Evolutionary conservation across 1,140 invertebrate genomes (phyloP).

Genomic region (Orchestia grillus): DNA sequence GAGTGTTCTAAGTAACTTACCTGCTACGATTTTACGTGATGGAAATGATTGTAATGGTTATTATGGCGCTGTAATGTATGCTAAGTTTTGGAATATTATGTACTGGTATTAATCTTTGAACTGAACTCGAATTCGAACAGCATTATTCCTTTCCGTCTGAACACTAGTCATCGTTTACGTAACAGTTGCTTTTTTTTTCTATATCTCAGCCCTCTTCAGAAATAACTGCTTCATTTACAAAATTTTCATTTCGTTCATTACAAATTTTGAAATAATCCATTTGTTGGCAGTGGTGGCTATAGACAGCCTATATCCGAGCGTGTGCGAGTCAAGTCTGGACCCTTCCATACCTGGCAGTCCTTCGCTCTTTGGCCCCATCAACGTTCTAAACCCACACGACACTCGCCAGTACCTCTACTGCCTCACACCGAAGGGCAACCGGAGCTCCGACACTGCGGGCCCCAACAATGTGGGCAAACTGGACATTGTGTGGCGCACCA

Average conservation of each 20-base stretch:
- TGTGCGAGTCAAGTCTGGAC: conserved; percentile 43
- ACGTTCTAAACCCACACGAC: conserved; percentile 79
- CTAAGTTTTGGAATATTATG: no score
- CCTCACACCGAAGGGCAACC: conserved; percentile 77
- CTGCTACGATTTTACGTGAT: no score
- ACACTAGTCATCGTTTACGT: not conserved
- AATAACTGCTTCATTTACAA: not conserved
- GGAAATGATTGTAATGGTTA: no score
- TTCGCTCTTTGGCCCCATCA: conserved; percentile 86
- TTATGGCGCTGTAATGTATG: no score
- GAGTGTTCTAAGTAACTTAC: no score
- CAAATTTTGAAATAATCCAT: not conserved
- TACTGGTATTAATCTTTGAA: not conserved
- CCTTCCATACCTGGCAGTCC: conserved; percentile 75
- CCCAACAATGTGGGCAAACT: conserved; percentile 86
- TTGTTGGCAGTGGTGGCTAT: not conserved
- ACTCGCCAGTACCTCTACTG: conserved; percentile 94
- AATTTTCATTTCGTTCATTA: not conserved
- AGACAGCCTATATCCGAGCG: not conserved
- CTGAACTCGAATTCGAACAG: not conserved
- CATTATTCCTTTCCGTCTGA: not conserved
- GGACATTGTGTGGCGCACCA: conserved; percentile 97
- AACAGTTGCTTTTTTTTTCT: not conserved
- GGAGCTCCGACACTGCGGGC: not conserved
- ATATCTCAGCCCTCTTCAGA: not conserved